Evolutionary conservation across 2,888 invertebrate species (phyloP), one percentile per base, ranked within the genome.

Genomic region (Hemaris fuciformis): DNA sequence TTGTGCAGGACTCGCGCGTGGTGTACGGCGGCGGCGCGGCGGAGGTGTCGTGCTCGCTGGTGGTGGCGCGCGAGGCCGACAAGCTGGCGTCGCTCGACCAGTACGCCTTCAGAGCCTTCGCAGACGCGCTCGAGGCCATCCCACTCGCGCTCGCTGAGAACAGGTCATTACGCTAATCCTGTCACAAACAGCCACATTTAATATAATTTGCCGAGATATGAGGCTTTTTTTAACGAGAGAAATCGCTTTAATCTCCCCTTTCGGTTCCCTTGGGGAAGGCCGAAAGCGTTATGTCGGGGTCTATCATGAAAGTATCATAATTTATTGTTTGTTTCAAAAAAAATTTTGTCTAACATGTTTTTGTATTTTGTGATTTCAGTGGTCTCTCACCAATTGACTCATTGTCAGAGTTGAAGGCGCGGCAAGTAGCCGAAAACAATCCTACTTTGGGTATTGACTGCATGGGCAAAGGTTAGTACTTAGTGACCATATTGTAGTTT

Each of bases 11-110:
- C 77, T 95, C 95, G 0, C 94, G 95, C 66, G 96, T 99, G 68
- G 98, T 99, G 13, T 99, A 98, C 91, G 99, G 99, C 43, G 99
- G 99, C 48, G 99, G 99, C 18, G 98, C 99, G 0, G 95, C 99
- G 0, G 99, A 99, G 93, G 95, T 99, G 38, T 96, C 99, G 10
- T 99, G 99, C 84, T 96, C 99, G 22, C 85, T 99, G 68, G 97
- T 97, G 0, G 98, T 99, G 25, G 96, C 96, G 4, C 95, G 95
- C 63, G 96, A 97, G 69, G 99, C 99, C 1, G 98, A 99, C 83
- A 95, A 95, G 81, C 93, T 97, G 71, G 94, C 98, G 0, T 96
- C 98, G 0, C 91, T 99, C 66, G 99, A 99, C 85, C 99, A 99
- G 91, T 99, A 99, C 91, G 98, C 99, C 1, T 99, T 96, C 94